Evolutionary conservation across 2,888 invertebrate genomes (phyloP), one percentile per base, ranked within the genome.

Genomic region (Elysia crispata): DNA sequence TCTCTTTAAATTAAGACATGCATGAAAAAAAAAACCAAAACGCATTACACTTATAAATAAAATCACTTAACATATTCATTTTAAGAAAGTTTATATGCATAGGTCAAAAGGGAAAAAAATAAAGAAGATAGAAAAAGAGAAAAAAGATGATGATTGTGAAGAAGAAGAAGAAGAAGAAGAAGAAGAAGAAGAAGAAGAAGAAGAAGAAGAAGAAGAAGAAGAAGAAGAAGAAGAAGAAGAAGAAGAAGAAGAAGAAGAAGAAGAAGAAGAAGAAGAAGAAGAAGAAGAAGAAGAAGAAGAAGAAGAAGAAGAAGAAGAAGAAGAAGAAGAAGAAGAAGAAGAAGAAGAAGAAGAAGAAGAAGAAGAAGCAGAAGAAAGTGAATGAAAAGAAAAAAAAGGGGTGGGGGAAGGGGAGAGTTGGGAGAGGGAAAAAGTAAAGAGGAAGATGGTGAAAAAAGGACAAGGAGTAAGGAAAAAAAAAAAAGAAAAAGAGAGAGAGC

Each of bases 401-500:
- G 70, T 41, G 1, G 20, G 33, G 20, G 41, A 41, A 5, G 20
- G 70, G n/a, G 41, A n/a, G n/a, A 11, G 41, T 20, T 0, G 13
- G 41, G 49, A 49, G 49, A 13, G 49, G 70, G 49, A n/a, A 41
- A 11, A 15, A 18, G 49, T 13, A 5, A 23, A 20, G n/a, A 20
- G 33, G 49, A 8, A 41, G 70, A 41, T 11, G 25, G 66, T 15
- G 25, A 70, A 20, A 70, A 41, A 70, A 11, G 33, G 41, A 31
- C 33, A 70, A 41, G 33, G 70, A 70, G 33, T 33, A 8, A 41
- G 18, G 33, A 3, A 41, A 41, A 70, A 3, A 70, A 11, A 70
- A 5, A 41, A 41, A 70, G 18, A 70, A 11, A 70, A 20, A 70
- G 33, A 70, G 18, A 70, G 33, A 70, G 30, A 70, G 33, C 3